A percentile compares a stretch with the other conserved stretches of the same genome.
phyloP scores from a whole-genome alignment of 1,140 invertebrate species.

The Brachionus asplanchnoidis region DNA sequence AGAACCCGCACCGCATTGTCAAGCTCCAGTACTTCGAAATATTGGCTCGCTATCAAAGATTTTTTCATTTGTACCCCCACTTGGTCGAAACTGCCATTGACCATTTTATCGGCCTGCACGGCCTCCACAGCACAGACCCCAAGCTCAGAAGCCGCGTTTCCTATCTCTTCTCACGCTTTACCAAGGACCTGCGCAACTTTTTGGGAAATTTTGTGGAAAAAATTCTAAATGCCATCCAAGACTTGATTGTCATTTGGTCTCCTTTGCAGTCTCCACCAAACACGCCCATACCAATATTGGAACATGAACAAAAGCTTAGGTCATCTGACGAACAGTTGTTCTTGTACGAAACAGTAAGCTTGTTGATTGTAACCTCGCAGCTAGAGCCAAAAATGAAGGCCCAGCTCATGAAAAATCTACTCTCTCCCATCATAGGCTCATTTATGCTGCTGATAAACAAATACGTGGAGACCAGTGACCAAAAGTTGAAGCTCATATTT shows the following conservation, averaged over 20 bases:
- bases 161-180: slow-evolving; percentile 62
- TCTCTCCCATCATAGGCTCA: slow-evolving; percentile 57
- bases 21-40: slow-evolving; percentile 28
- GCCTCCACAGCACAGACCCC: slow-evolving; percentile 56
- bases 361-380: slow-evolving; percentile 59
- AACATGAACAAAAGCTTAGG: slow-evolving; percentile 48
- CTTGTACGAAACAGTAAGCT: slow-evolving; percentile 62
- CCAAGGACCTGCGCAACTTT: slow-evolving; percentile 55
- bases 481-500: slow-evolving; percentile 50
- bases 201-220: slow-evolving; percentile 59
- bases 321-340: slow-evolving; percentile 62
- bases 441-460: slow-evolving; percentile 53
- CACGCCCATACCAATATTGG: slow-evolving; percentile 53
- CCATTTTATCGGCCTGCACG: slow-evolving; percentile 61
- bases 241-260: slow-evolving; percentile 56
- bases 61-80: slow-evolving; percentile 40
- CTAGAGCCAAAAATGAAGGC: slow-evolving; percentile 54
- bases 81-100: slow-evolving; percentile 32
- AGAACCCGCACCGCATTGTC: slow-evolving; percentile 22
- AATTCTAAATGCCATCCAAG: slow-evolving; percentile 59
- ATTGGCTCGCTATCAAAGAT: slow-evolving; percentile 7
- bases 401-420: slow-evolving; percentile 54
- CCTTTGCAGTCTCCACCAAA: slow-evolving; percentile 43
- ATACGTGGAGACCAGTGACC: slow-evolving; percentile 52
- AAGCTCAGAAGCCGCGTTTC: slow-evolving; percentile 60